phyloP scores from a whole-genome alignment of 2,888 invertebrate species.

The Papilio gigon region DNA sequence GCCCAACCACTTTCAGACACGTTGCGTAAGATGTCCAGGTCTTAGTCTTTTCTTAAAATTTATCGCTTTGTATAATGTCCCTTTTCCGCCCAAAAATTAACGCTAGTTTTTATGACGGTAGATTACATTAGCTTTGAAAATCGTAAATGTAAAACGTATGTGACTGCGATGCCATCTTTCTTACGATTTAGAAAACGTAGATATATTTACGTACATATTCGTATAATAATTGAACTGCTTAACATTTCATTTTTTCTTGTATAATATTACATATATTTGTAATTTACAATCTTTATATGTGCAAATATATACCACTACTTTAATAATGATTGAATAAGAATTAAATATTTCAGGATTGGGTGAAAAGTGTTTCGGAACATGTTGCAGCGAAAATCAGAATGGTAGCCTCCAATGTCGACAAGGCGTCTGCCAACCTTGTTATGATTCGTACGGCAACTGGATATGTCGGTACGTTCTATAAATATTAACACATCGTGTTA shows the following conservation, averaged over 20 bases:
- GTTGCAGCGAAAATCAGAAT: conserved; percentile 62
- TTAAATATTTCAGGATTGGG: conserved; percentile 55
- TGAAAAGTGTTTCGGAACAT: conserved; percentile 68
- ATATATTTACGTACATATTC: too few relatives aligned
- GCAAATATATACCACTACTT: not conserved
- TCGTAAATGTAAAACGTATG: too few relatives aligned
- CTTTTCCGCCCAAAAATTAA: not conserved
- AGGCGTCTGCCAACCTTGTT: conserved; percentile 68
- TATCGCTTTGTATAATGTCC: not conserved
- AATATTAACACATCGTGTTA: too few relatives aligned
- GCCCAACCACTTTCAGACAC: conserved; percentile 61
- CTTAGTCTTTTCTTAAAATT: conserved; percentile 22
- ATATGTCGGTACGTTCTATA: conserved; percentile 63
- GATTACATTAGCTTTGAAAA: not conserved
- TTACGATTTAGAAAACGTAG: too few relatives aligned
- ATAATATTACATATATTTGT: too few relatives aligned
- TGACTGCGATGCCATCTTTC: too few relatives aligned
- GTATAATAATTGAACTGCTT: too few relatives aligned
- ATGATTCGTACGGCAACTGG: conserved; percentile 65
- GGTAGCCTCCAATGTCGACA: conserved; percentile 71
- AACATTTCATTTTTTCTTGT: too few relatives aligned
- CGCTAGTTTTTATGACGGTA: not conserved
- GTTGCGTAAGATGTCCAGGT: conserved; percentile 74
- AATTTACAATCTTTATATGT: not conserved
- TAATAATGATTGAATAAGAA: not conserved